A percentile compares a stretch with the other conserved stretches of the same genome.
These are phyloP conservation scores for Cheiracanthium punctorium DNA, from an alignment of 2,888 invertebrate genomes.

Conservation along the genomic window DNA sequence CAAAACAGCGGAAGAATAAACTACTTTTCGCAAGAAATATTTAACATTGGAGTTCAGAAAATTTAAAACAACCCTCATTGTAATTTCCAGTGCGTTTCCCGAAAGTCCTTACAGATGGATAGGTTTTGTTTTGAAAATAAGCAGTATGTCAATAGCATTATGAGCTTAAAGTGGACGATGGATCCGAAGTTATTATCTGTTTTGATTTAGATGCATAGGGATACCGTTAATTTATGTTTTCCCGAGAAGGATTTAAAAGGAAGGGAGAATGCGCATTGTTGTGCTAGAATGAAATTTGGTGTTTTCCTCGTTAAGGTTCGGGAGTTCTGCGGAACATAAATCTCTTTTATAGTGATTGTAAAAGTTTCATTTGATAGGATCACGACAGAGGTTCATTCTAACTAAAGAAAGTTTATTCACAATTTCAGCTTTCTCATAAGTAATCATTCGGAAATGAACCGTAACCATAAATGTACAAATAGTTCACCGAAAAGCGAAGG, in stretches of 20 bases:
- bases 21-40: background rate
- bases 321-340: background rate
- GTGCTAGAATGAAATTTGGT: background rate
- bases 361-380: background rate
- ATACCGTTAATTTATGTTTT: background rate
- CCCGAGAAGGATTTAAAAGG: background rate
- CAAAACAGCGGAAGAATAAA: background rate
- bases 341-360: background rate
- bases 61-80: background rate
- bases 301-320: background rate
- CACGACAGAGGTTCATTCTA: too few relatives aligned
- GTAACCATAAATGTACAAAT: too few relatives aligned
- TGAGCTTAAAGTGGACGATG: background rate
- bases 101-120: background rate
- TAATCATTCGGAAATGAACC: too few relatives aligned
- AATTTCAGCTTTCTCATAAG: too few relatives aligned
- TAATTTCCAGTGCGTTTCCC: background rate
- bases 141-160: background rate
- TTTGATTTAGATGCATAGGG: background rate
- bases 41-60: background rate
- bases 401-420: too few relatives aligned
- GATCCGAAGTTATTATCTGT: background rate
- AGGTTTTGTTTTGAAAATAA: background rate
- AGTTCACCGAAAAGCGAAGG: too few relatives aligned
- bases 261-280: background rate